Evolutionary conservation across 2,888 invertebrate genomes (phyloP), one percentile per base, ranked within the genome.

Genomic region (Sycophila texana): DNA sequence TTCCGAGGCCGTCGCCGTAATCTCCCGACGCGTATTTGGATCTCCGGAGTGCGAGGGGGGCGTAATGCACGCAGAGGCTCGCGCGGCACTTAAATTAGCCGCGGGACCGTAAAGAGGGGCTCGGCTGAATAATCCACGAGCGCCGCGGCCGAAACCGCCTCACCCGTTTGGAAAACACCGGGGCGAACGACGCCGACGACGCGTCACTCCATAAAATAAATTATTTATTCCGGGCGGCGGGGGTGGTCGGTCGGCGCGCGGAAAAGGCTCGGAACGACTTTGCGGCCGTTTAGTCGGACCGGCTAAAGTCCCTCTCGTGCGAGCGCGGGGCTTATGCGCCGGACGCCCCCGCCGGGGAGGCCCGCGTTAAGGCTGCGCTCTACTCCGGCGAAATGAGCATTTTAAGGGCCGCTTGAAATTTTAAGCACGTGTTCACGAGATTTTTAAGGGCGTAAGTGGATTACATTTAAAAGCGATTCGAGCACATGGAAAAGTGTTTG

Each of bases 121-220:
- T 20, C 63, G 60, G 55, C 51, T 75, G 67, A 81, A 78, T 81
- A 78, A 81, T 81, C 81, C 66, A 61, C 30, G 26, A 49, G 55
- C 20, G 58, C 22, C n/a, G 55, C 47, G 58, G 16, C 22, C 39
- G 57, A 63, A 58, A 51, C 20, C 58, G 13, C 16, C 60, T 3
- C 20, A 51, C 58, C 22, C 67, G 53, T 70, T 57, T 58, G 70
- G 53, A 57, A 74, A 51, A 65, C 65, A 49, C 39, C 53, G 2
- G 26, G 4, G 60, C 2, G 61, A 60, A 49, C 22, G 72, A 51
- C 30, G 18, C 22, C 49, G 61, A 68, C 57, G 72, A 67, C 77
- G 77, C 77, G 61, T 77, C 76, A 71, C 77, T 81, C 60, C 58
- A 61, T 67, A 53, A 73, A 73, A 77, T 81, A 77, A 77, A 81